phyloP scores from a whole-genome alignment of 1,140 invertebrate species.

The Chionoecetes opilio region DNA sequence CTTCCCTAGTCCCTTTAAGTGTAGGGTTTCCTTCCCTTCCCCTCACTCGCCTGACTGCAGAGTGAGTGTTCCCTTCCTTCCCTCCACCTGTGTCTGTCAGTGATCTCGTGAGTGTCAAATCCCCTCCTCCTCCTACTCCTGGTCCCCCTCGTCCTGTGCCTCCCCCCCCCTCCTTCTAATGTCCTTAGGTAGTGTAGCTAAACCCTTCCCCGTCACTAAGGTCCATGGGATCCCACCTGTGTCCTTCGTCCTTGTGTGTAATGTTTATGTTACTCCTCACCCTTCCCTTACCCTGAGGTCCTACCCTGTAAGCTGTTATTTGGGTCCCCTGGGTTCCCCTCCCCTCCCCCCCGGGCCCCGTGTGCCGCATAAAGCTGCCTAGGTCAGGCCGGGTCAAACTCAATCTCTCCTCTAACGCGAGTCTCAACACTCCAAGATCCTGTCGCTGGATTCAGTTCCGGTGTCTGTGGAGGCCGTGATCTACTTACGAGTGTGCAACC shows the following conservation, averaged over 20 bases:
- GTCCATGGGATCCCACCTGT: not conserved
- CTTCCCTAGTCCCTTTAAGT: not conserved
- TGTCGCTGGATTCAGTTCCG: conserved; percentile 87
- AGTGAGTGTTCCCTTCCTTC: not conserved
- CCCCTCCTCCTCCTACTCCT: not conserved
- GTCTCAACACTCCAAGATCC: conserved; percentile 83
- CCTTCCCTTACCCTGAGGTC: not conserved
- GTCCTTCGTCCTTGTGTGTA: not conserved
- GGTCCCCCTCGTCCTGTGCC: not conserved
- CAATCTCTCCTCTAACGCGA: conserved; percentile 57
- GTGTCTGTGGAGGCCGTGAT: conserved; percentile 87
- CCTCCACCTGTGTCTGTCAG: not conserved
- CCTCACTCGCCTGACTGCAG: too few relatives aligned
- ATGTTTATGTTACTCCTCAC: not conserved
- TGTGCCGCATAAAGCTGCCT: conserved; percentile 4
- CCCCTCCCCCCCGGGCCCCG: not conserved
- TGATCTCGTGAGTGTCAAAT: not conserved
- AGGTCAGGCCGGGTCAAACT: conserved; percentile 2
- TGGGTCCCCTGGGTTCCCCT: not conserved
- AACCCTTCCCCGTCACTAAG: not conserved
- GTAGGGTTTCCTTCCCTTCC: too few relatives aligned
- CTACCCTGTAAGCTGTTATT: not conserved
- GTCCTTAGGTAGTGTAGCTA: not conserved
- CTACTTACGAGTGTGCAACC: conserved; percentile 85
- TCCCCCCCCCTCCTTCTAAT: not conserved